Evolutionary conservation across 2,113 vertebrate genomes (phyloP), one percentile per base, ranked within the genome.

Genomic region (Eudyptes chrysolophus): DNA sequence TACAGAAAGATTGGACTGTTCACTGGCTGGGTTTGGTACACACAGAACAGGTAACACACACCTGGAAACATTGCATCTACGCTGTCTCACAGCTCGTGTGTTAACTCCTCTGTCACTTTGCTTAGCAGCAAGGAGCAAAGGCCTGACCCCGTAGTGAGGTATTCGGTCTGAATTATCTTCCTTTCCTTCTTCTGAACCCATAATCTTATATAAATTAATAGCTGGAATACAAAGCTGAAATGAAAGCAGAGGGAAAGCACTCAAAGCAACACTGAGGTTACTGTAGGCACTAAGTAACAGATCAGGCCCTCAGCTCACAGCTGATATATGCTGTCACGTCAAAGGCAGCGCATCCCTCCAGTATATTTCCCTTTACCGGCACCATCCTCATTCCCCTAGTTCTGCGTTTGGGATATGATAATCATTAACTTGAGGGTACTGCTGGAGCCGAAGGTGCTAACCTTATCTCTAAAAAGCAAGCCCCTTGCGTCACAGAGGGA

Each of bases 391-490:
- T 27, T 32, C 17, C 55, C 14, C 52, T 26, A 44, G 52, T 64
- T 87, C 77, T 75, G 80, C 16, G 2, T 62, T 32, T 85, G 87
- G 84, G 69, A 49, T 57, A 34, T 48, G 87, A 34, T 82, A 72
- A 84, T 79, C 27, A 42, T 44, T 87, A 60, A 75, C 86, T 82
- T 2, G 1, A 72, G 88, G 84, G 77, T 70, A 58, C 32, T 76
- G 52, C 57, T 78, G 57, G 40, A 79, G 79, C 79, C 2, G 1
- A 77, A 89, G 86, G 68, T 66, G 78, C 40, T 72, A 57, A 54
- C 65, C 77, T 96, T 77, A 79, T 65, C 87, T 68, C 64, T 68
- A 10, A 60, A 61, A 89, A 51, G 74, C 88, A 77, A 94, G 79
- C 30, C 68, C 51, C 34, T 86, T 30, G 36, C 0, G 2, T 9